A percentile compares a stretch with the other conserved stretches of the same genome.
Conservation (phyloP, 2,888 invertebrate species). For the Coleophora deauratella region DNA sequence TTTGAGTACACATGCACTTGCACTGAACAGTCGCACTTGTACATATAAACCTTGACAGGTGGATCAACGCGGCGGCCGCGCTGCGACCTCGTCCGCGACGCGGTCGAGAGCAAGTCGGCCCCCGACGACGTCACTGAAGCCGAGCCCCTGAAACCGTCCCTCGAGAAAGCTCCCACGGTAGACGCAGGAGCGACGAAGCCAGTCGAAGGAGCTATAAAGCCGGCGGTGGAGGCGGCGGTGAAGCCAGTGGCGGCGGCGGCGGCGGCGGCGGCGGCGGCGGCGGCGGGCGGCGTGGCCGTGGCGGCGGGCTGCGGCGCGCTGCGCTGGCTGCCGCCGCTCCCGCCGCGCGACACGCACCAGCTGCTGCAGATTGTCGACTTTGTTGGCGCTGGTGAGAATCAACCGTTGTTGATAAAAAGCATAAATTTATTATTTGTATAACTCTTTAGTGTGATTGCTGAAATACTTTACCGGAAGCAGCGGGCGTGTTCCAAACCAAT, state of each 20-base stretch:
- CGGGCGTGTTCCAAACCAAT: no score
- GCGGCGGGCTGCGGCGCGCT: slow-evolving; percentile 27
- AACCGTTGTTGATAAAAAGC: no score
- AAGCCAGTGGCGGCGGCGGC: slow-evolving; percentile 21
- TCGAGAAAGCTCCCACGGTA: no score
- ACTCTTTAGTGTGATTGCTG: no score
- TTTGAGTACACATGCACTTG: no score
- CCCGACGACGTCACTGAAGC: no score
- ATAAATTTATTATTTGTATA: background rate
- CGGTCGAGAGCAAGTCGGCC: slow-evolving; percentile 10
- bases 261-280: slow-evolving; percentile 19
- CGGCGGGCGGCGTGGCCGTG: slow-evolving; percentile 23
- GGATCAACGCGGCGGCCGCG: slow-evolving; percentile 40
- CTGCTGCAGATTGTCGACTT: slow-evolving; percentile 52
- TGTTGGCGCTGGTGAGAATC: slow-evolving; percentile 41
- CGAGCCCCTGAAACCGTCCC: no score
- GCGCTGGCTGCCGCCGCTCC: slow-evolving; percentile 43
- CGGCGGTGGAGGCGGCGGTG: slow-evolving; percentile 25
- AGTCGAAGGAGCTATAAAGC: slow-evolving; percentile 7
- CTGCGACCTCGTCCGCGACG: slow-evolving; percentile 42
- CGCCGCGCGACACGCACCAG: slow-evolving; percentile 26
- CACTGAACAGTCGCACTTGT: no score
- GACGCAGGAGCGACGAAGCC: background rate
- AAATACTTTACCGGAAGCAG: no score
- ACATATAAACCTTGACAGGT: no score